Evolutionary conservation across 2,888 invertebrate genomes (phyloP).

Genomic region (Diloba caeruleocephala): DNA sequence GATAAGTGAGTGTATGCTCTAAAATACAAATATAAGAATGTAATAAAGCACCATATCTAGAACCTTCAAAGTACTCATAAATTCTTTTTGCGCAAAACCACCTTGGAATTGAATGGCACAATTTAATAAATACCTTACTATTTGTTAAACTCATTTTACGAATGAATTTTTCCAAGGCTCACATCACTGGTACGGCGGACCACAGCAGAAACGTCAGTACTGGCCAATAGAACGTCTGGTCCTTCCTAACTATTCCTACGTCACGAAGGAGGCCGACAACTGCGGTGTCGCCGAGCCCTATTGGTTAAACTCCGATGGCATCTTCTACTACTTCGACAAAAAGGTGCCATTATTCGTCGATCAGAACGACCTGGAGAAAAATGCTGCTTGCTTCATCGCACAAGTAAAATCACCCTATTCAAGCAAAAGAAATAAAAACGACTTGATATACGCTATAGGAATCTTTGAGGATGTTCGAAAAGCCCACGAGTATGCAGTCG

Average conservation of each 20-base stretch:
- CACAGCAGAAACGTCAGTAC: constrained; percentile 88
- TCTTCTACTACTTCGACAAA: constrained; percentile 90
- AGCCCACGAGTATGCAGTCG: constrained; percentile 90
- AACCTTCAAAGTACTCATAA: too few species aligned
- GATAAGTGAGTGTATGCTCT: too few species aligned
- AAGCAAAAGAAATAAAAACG: constrained; percentile 72
- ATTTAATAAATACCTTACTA: too few species aligned
- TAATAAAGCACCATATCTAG: too few species aligned
- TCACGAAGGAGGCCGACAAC: constrained; percentile 89
- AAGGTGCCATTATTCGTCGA: constrained; percentile 91
- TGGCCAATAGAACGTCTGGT: constrained; percentile 90
- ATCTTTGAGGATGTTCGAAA: constrained; percentile 87
- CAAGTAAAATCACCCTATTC: constrained; percentile 84
- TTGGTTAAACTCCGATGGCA: constrained; percentile 91
- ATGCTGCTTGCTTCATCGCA: constrained; percentile 86
- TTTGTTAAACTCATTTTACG: too few species aligned
- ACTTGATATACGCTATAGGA: constrained; percentile 90
- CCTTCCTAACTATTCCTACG: constrained; percentile 86
- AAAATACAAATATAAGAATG: too few species aligned
- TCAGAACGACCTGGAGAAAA: constrained; percentile 86
- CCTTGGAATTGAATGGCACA: too few species aligned
- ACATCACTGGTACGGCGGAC: constrained; percentile 91
- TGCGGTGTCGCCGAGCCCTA: constrained; percentile 90
- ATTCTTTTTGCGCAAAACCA: too few species aligned
- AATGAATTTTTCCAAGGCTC: constrained; percentile 60